phyloP scores from a whole-genome alignment of 2,888 invertebrate genomes.

The Drosophila sordidula region DNA sequence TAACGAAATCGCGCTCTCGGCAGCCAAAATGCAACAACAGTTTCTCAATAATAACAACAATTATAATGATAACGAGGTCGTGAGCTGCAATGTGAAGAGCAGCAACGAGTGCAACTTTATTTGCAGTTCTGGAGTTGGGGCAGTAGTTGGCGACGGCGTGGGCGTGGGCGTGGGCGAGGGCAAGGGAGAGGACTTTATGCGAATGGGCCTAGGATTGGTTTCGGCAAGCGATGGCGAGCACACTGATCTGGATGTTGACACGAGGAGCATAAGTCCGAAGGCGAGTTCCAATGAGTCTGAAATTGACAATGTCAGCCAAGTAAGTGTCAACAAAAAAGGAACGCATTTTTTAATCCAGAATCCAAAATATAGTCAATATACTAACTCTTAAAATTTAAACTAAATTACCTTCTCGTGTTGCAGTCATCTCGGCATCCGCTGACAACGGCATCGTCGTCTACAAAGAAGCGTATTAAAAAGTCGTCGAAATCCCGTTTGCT shows the following conservation, averaged over 20 bases:
- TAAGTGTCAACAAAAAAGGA: conserved; percentile 16
- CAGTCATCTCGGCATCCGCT: conserved; percentile 17
- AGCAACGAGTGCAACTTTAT: conserved; percentile 2
- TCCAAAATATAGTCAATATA: too few relatives aligned
- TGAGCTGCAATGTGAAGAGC: conserved; percentile 10
- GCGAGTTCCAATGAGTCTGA: conserved; percentile 37
- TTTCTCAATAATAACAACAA: conserved; percentile 36
- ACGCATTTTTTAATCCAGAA: too few relatives aligned
- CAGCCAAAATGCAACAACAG: conserved; percentile 43
- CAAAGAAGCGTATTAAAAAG: conserved; percentile 21
- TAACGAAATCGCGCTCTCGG: conserved; percentile 7
- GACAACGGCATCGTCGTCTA: neutral
- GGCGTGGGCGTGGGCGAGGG: neutral
- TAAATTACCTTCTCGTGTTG: neutral
- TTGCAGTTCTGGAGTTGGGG: conserved; percentile 10
- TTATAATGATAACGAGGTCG: conserved; percentile 4
- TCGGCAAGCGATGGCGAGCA: conserved; percentile 35
- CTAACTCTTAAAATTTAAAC: too few relatives aligned
- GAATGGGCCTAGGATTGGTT: conserved; percentile 14
- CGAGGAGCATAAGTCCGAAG: conserved; percentile 26
- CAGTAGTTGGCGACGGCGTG: neutral
- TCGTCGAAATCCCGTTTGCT: conserved; percentile 14
- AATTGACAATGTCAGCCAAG: conserved; percentile 16
- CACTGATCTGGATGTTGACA: conserved; percentile 32
- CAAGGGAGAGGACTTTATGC: conserved; percentile 3